Evolutionary conservation across 2,113 vertebrate species (phyloP).

Genomic region (Cyphomyrus discorhynchus): DNA sequence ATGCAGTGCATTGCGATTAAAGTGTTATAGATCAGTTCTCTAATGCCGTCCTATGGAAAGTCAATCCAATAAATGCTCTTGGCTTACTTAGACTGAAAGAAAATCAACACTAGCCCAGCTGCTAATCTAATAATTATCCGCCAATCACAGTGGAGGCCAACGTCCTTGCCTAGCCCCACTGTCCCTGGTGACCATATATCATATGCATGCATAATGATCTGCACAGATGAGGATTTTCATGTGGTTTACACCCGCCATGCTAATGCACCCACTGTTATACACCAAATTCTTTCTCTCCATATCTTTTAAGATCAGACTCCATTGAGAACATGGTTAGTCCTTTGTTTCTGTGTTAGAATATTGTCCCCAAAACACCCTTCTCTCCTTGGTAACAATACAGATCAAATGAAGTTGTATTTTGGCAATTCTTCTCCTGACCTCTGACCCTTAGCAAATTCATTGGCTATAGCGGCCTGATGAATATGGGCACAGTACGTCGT

Average conservation of each 20-base stretch:
- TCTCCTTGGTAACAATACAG: background rate
- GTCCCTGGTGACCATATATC: background rate
- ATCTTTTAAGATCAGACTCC: background rate
- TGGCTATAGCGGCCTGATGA: background rate
- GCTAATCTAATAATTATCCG: slow-evolving; percentile 19
- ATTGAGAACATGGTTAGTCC: background rate
- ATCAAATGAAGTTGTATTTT: background rate
- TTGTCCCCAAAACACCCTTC: background rate
- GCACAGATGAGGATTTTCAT: background rate
- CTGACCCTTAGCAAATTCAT: background rate
- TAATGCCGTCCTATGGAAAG: slow-evolving; percentile 21
- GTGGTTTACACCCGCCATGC: background rate
- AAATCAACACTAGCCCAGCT: slow-evolving; percentile 7
- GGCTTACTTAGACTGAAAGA: slow-evolving; percentile 18
- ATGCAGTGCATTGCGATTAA: slow-evolving; percentile 38
- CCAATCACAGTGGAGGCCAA: background rate
- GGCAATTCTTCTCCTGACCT: background rate
- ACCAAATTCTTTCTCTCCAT: background rate
- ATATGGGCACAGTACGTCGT: background rate
- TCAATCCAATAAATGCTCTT: slow-evolving; percentile 26
- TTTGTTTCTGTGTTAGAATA: background rate
- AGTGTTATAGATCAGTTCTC: slow-evolving; percentile 35
- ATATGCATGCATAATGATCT: background rate
- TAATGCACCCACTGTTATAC: background rate
- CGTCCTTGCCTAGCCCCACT: background rate